Percentiles rank a stretch among this genome's conserved stretches.
Conservation (phyloP, 64 coral and sea anemone species). For the Montipora efflorescens region DNA sequence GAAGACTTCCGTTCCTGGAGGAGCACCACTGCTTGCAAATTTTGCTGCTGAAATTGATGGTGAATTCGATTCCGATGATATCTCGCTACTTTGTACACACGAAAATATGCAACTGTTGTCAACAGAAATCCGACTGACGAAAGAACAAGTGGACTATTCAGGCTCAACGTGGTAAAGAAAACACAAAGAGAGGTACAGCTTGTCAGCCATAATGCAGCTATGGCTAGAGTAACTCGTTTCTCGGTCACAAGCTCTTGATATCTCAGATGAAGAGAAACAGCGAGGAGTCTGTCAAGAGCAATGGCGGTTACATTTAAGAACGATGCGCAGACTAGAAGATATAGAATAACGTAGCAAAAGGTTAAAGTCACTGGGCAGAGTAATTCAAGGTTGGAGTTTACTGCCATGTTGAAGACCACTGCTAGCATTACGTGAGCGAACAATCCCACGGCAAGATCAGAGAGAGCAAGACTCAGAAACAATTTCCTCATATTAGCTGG, state of each 20-base stretch:
- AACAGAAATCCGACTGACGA: no score
- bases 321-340: not conserved
- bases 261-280: slow-evolving; percentile 30
- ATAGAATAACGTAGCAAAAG: not conserved
- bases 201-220: not conserved
- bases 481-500: not conserved
- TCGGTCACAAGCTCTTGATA: not conserved
- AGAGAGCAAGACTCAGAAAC: no score
- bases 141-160: no score
- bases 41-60: no score
- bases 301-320: slow-evolving; percentile 17
- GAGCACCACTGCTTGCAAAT: no score
- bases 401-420: not conserved
- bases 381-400: not conserved
- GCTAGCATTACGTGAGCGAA: not conserved
- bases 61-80: no score
- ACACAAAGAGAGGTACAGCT: not conserved
- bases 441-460: no score
- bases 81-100: no score
- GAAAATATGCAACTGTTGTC: no score
- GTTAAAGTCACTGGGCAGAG: not conserved
- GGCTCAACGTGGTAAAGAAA: not conserved
- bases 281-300: slow-evolving; percentile 36
- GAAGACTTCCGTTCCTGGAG: no score
- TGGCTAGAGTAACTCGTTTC: not conserved